These are phyloP conservation scores for Drosophila heteroneura DNA, from an alignment of 2,888 invertebrate genomes.

Conservation along the genomic window DNA sequence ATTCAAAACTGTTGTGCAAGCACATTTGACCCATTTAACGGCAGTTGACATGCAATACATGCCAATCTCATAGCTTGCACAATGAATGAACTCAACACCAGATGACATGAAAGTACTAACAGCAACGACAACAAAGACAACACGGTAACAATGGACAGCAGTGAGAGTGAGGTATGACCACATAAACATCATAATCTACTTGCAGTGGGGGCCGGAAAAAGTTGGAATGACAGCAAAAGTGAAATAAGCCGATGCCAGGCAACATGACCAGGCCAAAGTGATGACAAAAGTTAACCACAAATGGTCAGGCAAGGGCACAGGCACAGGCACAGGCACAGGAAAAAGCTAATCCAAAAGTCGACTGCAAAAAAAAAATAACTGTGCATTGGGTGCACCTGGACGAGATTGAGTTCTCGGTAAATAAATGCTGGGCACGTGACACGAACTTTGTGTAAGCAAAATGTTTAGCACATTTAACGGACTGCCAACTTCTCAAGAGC, in stretches of 20 bases:
- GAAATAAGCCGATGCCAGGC: slow-evolving; percentile 29
- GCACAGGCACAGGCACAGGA: background rate
- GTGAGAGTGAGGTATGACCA: slow-evolving; percentile 14
- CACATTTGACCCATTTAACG: slow-evolving; percentile 42
- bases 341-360: slow-evolving; percentile 1
- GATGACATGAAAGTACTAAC: slow-evolving; percentile 15
- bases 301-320: background rate
- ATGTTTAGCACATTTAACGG: background rate
- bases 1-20: background rate
- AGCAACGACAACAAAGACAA: background rate
- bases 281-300: slow-evolving; percentile 20
- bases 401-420: background rate
- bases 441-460: background rate
- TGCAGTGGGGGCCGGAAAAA: slow-evolving; percentile 12
- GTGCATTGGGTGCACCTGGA: background rate
- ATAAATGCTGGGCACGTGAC: background rate
- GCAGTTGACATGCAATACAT: slow-evolving; percentile 34
- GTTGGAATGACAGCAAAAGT: slow-evolving; percentile 29
- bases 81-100: slow-evolving; percentile 14
- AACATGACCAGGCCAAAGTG: slow-evolving; percentile 17
- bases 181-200: slow-evolving; percentile 38
- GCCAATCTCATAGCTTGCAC: slow-evolving; percentile 32
- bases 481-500: background rate
- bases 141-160: slow-evolving; percentile 4
- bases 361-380: background rate